Evolutionary conservation across 2,113 vertebrate species (phyloP).

Genomic region (Barbus barbus): DNA sequence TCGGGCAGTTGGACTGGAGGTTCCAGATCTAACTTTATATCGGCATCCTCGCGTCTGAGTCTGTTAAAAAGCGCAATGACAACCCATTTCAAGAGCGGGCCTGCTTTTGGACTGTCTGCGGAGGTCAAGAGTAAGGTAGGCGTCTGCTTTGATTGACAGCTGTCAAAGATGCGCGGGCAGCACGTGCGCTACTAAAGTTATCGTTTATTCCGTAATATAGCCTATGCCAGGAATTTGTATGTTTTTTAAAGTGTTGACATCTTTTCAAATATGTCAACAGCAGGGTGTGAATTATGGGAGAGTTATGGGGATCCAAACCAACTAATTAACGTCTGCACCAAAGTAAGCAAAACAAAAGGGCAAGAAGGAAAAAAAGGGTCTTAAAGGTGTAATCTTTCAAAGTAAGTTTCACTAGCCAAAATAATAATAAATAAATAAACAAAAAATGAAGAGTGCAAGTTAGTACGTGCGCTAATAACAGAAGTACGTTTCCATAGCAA

Average conservation of each 20-base stretch:
- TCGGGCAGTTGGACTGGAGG: constrained; percentile 44
- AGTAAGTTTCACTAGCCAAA: too few species aligned
- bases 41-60: constrained; percentile 25
- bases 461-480: too few species aligned
- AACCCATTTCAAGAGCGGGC: constrained; percentile 88
- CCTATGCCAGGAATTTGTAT: background rate
- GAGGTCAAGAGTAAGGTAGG: constrained; percentile 93
- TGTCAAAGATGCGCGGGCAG: background rate
- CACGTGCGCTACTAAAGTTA: background rate
- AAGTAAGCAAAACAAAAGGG: background rate
- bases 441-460: too few species aligned
- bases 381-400: background rate
- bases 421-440: too few species aligned
- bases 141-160: constrained; percentile 16
- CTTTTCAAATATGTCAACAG: background rate
- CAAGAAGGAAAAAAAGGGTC: rapidly evolving
- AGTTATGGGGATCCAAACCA: background rate
- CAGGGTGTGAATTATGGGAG: background rate
- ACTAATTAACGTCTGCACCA: background rate
- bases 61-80: constrained; percentile 68
- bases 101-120: constrained; percentile 89
- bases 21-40: constrained; percentile 21
- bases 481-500: too few species aligned
- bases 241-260: background rate
- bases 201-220: background rate